Conservation (phyloP, 2,888 invertebrate species). For the Listrodromus nycthemerus region DNA sequence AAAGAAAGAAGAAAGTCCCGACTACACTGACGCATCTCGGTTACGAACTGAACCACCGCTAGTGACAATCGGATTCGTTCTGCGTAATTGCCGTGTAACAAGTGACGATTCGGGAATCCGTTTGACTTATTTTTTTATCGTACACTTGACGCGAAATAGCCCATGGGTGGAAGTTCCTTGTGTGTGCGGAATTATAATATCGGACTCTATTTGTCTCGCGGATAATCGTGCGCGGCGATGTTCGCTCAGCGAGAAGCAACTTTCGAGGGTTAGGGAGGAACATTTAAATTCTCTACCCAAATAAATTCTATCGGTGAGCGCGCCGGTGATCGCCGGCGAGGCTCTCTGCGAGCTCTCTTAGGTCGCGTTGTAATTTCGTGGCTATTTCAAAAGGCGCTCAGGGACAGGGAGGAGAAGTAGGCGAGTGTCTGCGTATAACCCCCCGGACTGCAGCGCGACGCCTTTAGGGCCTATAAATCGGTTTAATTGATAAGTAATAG, state of each 20-base stretch:
- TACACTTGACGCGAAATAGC: not conserved
- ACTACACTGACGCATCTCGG: not conserved
- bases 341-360: not conserved
- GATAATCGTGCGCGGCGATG: constrained; percentile 40
- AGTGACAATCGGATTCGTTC: not conserved
- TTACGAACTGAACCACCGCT: not conserved
- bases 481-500: constrained; percentile 72
- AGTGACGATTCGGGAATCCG: not conserved
- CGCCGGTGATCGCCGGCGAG: not conserved
- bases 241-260: constrained; percentile 44
- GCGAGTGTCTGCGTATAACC: constrained; percentile 48
- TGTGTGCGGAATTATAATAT: constrained; percentile 11
- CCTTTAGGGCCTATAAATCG: constrained; percentile 70
- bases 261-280: constrained; percentile 5
- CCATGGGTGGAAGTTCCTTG: not conserved
- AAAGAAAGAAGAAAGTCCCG: not conserved
- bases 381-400: constrained; percentile 10
- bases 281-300: constrained; percentile 43
- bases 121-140: not conserved
- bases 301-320: constrained; percentile 40
- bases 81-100: not conserved
- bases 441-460: constrained; percentile 56
- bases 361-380: constrained; percentile 41
- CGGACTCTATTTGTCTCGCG: constrained; percentile 40
- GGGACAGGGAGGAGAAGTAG: constrained; percentile 14